Evolutionary conservation across 2,888 invertebrate genomes (phyloP).

Genomic region (Zootermopsis nevadensis): DNA sequence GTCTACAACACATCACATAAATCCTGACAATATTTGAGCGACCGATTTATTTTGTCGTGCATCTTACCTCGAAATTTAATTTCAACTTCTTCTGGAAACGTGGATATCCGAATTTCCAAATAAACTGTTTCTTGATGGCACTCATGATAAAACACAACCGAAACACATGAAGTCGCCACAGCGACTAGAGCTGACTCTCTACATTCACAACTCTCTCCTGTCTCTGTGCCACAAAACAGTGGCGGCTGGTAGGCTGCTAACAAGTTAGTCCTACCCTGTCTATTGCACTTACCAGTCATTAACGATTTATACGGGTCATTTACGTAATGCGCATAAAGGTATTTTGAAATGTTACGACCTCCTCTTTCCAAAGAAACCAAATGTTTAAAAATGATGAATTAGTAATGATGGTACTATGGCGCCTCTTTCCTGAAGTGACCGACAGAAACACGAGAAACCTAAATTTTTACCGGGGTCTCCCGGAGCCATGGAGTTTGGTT

Average conservation of each 20-base stretch:
- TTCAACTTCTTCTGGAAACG: constrained; percentile 17
- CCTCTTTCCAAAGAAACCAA: too few species aligned
- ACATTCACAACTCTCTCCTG: background rate
- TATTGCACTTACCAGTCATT: too few species aligned
- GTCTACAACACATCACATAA: background rate
- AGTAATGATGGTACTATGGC: too few species aligned
- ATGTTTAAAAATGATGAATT: too few species aligned
- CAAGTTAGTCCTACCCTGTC: too few species aligned
- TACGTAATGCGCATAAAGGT: too few species aligned
- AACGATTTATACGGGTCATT: too few species aligned
- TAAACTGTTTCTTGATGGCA: constrained; percentile 21
- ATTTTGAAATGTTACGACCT: too few species aligned
- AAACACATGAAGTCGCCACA: background rate
- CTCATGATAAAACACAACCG: constrained; percentile 10
- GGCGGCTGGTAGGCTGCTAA: background rate
- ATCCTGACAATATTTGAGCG: background rate
- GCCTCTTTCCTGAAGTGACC: too few species aligned
- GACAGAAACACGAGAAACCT: too few species aligned
- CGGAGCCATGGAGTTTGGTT: too few species aligned
- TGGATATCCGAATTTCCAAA: constrained; percentile 8
- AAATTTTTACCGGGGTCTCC: too few species aligned
- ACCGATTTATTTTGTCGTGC: background rate
- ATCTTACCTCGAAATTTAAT: constrained; percentile 2
- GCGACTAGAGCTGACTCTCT: constrained; percentile 7
- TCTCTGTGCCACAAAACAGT: background rate